phyloP scores from a whole-genome alignment of 2,113 vertebrate genomes.

The Muntiacus muntjak region DNA sequence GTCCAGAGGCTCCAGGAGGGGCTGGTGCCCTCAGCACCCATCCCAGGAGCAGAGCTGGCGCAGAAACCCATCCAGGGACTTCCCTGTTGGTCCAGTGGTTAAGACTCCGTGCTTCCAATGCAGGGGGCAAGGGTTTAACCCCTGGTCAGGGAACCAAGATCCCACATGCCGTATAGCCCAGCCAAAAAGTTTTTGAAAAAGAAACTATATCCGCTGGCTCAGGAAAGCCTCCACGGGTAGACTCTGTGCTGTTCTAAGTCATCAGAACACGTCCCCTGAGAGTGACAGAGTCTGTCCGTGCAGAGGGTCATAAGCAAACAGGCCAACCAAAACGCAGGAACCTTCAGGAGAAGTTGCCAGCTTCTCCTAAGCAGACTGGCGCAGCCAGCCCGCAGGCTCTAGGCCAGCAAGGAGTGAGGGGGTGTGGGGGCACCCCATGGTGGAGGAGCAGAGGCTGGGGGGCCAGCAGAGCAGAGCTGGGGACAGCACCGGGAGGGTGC shows the following conservation, averaged over 20 bases:
- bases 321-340: not conserved
- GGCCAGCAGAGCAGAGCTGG: not conserved
- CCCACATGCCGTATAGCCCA: not conserved
- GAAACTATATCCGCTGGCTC: not conserved
- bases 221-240: not conserved
- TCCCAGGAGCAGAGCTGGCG: not conserved
- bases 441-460: not conserved
- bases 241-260: fast-evolving
- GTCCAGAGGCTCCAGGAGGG: not conserved
- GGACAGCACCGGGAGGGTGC: fast-evolving
- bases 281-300: not conserved
- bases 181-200: not conserved
- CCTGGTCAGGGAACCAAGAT: not conserved
- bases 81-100: not conserved
- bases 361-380: not conserved
- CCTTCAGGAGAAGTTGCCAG: not conserved
- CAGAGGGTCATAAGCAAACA: not conserved
- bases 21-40: not conserved
- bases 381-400: not conserved
- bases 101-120: not conserved
- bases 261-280: fast-evolving
- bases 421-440: fast-evolving
- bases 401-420: not conserved
- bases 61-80: not conserved
- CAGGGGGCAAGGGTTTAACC: not conserved